A percentile compares a stretch with the other conserved stretches of the same genome.
These are phyloP conservation scores for Glossophaga mutica DNA, from an alignment of 2,797 vertebrate species.

Conservation along the genomic window DNA sequence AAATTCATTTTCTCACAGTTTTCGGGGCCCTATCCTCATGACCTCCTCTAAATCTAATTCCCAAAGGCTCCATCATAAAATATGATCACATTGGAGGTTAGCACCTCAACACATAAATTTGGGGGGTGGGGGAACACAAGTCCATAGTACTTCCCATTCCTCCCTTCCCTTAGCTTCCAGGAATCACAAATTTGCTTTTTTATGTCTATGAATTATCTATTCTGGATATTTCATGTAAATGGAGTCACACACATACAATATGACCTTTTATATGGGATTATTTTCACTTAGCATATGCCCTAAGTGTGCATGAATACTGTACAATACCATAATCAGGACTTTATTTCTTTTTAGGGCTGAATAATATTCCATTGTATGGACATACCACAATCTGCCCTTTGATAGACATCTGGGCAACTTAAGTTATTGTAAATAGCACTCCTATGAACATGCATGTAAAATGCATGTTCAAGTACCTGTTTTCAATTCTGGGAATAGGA, in stretches of 20 bases:
- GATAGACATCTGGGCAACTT: no score
- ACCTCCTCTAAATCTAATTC: neutral
- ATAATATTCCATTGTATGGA: no score
- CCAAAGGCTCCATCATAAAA: neutral
- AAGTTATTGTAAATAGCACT: no score
- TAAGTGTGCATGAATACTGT: neutral
- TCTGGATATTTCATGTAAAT: neutral
- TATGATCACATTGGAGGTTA: neutral
- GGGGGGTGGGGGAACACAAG: neutral
- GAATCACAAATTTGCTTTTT: neutral
- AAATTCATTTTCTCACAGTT: neutral
- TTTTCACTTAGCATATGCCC: neutral
- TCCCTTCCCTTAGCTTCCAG: neutral
- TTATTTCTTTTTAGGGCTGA: no score
- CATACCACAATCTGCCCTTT: no score
- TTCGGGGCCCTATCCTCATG: neutral
- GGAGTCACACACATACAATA: neutral
- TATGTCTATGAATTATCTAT: neutral
- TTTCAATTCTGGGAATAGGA: no score
- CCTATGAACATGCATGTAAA: no score
- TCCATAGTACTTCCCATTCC: neutral
- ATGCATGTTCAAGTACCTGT: no score
- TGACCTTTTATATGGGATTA: neutral
- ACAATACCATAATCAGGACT: no score
- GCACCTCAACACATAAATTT: neutral